Percentiles rank a stretch among this genome's conserved stretches.
Evolutionary conservation across 2,888 invertebrate genomes (phyloP).

Genomic region (Cryptocheilus praepositus): DNA sequence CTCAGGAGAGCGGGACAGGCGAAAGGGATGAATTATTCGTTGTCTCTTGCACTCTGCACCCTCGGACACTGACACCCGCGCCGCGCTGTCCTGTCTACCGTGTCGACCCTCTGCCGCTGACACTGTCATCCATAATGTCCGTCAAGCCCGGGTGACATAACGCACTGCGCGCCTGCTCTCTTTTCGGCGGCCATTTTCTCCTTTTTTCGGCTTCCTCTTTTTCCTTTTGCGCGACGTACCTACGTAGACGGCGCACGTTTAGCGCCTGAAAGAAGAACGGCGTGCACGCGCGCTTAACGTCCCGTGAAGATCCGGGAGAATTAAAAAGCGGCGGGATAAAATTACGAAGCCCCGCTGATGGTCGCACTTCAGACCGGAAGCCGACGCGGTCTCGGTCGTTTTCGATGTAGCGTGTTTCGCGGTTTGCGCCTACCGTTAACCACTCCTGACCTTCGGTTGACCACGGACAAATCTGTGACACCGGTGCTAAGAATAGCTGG

Average conservation of each 20-base stretch:
- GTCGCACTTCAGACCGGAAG: neutral
- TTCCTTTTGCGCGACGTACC: no score
- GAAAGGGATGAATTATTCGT: conserved; percentile 71
- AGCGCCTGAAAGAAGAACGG: neutral
- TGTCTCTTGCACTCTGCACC: conserved; percentile 68
- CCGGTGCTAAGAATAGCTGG: no score
- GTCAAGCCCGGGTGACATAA: conserved; percentile 37
- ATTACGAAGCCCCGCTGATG: neutral
- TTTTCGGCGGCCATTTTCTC: conserved; percentile 9
- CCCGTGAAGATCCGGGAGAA: no score
- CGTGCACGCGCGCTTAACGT: no score
- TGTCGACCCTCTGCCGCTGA: conserved; percentile 60
- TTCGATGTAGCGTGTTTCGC: neutral
- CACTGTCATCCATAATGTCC: conserved; percentile 69
- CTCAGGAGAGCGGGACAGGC: conserved; percentile 8
- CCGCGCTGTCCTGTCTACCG: conserved; percentile 51
- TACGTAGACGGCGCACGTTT: neutral
- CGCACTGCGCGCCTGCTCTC: conserved; percentile 9
- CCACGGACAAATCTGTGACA: neutral
- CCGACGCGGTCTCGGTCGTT: no score
- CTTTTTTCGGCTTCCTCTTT: neutral
- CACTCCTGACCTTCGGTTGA: neutral
- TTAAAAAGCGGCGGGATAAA: neutral
- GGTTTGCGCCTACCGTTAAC: no score
- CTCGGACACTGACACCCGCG: conserved; percentile 59